Base-by-base conservation (phyloP, 2,888 invertebrate species). In the Scaeva pyrastri region DNA sequence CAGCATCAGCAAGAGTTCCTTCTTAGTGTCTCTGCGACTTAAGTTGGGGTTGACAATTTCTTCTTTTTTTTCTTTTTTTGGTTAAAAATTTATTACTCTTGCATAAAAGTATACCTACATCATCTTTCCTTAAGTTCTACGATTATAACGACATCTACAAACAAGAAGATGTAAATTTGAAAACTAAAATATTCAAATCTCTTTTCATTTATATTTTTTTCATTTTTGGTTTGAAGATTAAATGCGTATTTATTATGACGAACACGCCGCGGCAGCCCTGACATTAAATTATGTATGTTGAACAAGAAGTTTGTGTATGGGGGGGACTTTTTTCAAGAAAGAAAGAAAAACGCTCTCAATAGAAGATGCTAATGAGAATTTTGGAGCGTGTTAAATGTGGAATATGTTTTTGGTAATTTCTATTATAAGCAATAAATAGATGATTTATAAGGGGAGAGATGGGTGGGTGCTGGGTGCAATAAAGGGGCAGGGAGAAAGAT, bases 81-180 rank as follows among this genome's bases (percentile, higher is more conserved):
- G n/a, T n/a, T n/a, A 2, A 16, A 58, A 68, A 76, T 76, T 76
- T 76, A 76, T 76, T 76, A 50, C 75, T 48, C 36, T 26, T 39
- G 8, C 75, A 58, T 58, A 56, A 58, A 76, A 50, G 68, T 68
- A 48, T 52, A 21, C 10, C 10, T 39, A 12, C 39, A 39, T 39
- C 41, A 23, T 43, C 23, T 62, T 41, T 16, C 12, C 23, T 55
- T 39, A 6, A 58, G 12, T 1, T 48, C 2, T 16, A 11, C 12
- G 31, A 31, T 5, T 31, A 3, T 31, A 5, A 52, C 2, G 21
- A 12, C 2, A 6, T 12, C 1, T n/a, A 58, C 16, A 12, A 41
- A 60, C 7, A 8, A 60, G 0, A 19, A 60, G 56, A 75, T 75
- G 74, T 55, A 39, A 75, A 56, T 64, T 31, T 75, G 55, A 75